Conservation (phyloP, 2,888 invertebrate species). For the Malachius bipustulatus region DNA sequence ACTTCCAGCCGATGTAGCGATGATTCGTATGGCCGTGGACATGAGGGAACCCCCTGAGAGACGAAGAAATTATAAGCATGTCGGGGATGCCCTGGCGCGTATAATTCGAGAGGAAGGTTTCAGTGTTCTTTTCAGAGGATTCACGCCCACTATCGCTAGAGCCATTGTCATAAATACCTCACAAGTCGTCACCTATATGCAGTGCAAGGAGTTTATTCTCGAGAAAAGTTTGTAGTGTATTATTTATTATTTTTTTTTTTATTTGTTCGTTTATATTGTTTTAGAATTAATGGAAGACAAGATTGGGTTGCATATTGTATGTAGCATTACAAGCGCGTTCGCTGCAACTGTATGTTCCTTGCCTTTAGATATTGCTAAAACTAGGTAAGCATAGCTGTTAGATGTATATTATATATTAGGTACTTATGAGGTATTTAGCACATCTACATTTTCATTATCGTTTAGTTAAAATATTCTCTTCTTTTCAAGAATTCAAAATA, state of each 20-base stretch:
- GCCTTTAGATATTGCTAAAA: conserved; percentile 4
- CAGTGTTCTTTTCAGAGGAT: conserved; percentile 4
- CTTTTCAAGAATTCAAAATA: too few relatives aligned
- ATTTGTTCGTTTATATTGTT: too few relatives aligned
- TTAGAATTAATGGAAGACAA: too few relatives aligned
- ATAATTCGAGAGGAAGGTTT: conserved; percentile 70
- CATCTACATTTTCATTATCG: too few relatives aligned
- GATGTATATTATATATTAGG: too few relatives aligned
- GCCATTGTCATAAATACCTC: not conserved
- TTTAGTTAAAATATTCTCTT: too few relatives aligned
- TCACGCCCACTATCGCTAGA: not conserved
- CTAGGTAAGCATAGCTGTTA: too few relatives aligned
- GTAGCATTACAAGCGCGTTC: not conserved
- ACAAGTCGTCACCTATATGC: not conserved
- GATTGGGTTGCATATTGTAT: conserved; percentile 2
- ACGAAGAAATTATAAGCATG: conserved; percentile 85
- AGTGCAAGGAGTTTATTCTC: not conserved
- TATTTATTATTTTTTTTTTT: not conserved
- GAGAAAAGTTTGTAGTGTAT: not conserved
- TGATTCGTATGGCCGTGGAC: conserved; percentile 97
- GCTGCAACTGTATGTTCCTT: not conserved
- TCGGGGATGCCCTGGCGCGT: conserved; percentile 74
- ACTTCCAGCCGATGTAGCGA: conserved; percentile 91
- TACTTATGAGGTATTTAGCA: too few relatives aligned
- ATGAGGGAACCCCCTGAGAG: conserved; percentile 82